Evolutionary conservation across 2,888 invertebrate genomes (phyloP).

Genomic region (Ephialtes manifestator): DNA sequence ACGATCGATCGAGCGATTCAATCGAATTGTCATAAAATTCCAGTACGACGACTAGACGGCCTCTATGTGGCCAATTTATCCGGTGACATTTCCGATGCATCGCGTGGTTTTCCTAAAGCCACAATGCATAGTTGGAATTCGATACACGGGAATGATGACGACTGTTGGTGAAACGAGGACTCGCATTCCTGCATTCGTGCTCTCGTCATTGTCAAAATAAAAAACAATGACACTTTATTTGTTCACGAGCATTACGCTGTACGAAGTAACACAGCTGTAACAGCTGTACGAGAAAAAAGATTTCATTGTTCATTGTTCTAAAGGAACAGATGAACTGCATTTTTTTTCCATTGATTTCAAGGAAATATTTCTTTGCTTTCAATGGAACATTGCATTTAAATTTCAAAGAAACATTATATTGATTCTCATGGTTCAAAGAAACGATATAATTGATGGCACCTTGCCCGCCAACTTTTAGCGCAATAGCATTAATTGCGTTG

Average conservation of each 20-base stretch:
- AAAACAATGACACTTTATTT: conserved; percentile 71
- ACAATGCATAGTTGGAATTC: conserved; percentile 71
- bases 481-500: neutral
- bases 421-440: too few relatives aligned
- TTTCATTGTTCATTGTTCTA: too few relatives aligned
- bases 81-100: conserved; percentile 68
- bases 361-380: too few relatives aligned
- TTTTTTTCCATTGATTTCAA: too few relatives aligned
- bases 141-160: conserved; percentile 37
- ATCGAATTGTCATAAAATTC: conserved; percentile 44
- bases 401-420: too few relatives aligned
- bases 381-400: too few relatives aligned
- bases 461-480: too few relatives aligned
- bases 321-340: too few relatives aligned
- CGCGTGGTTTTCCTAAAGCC: conserved; percentile 37
- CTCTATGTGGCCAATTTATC: conserved; percentile 71
- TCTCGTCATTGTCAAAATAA: conserved; percentile 64
- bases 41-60: neutral
- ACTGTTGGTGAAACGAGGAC: conserved; percentile 22
- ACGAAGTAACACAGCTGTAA: too few relatives aligned
- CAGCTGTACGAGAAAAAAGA: too few relatives aligned
- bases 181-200: neutral
- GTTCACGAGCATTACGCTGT: conserved; percentile 36
- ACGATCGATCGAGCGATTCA: conserved; percentile 39
- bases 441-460: too few relatives aligned